A percentile compares a stretch with the other conserved stretches of the same genome.
These are phyloP conservation scores for Gephyroberyx darwinii DNA, from an alignment of 2,797 vertebrate genomes.

Conservation along the genomic window DNA sequence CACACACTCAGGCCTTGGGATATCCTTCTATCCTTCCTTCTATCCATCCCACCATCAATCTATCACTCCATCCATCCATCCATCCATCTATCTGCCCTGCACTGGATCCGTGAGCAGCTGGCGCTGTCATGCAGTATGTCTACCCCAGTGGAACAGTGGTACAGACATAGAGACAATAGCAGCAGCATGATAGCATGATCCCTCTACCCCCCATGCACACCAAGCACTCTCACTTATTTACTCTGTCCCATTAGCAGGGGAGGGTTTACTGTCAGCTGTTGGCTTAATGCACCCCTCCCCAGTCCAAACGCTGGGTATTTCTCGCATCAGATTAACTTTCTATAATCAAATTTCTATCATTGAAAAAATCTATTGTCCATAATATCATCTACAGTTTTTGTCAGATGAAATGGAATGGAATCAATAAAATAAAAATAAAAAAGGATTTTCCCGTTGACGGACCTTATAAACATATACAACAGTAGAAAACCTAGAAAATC, in stretches of 20 bases:
- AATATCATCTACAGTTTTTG: neutral
- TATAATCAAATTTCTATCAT: neutral
- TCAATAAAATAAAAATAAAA: too few species aligned
- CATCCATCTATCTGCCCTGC: constrained; percentile 50
- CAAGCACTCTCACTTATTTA: constrained; percentile 53
- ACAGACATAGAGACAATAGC: constrained; percentile 68
- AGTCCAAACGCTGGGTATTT: constrained; percentile 33
- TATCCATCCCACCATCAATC: constrained; percentile 43
- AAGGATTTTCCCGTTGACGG: neutral
- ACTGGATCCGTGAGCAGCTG: constrained; percentile 74
- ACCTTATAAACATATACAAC: neutral
- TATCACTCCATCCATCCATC: constrained; percentile 53
- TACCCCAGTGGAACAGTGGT: constrained; percentile 34
- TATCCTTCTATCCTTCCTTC: constrained; percentile 43
- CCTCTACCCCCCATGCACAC: constrained; percentile 48
- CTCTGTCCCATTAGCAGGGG: constrained; percentile 44
- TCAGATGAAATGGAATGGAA: neutral
- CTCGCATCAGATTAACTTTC: neutral
- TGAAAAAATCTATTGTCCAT: neutral
- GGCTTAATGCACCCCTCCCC: constrained; percentile 28
- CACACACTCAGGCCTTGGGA: constrained; percentile 22
- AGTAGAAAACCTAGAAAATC: neutral
- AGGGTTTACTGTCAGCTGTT: constrained; percentile 61
- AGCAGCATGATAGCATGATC: constrained; percentile 67
- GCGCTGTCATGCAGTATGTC: constrained; percentile 68